Evolutionary conservation across 2,888 invertebrate genomes (phyloP).

Genomic region (Trachelus stipa): DNA sequence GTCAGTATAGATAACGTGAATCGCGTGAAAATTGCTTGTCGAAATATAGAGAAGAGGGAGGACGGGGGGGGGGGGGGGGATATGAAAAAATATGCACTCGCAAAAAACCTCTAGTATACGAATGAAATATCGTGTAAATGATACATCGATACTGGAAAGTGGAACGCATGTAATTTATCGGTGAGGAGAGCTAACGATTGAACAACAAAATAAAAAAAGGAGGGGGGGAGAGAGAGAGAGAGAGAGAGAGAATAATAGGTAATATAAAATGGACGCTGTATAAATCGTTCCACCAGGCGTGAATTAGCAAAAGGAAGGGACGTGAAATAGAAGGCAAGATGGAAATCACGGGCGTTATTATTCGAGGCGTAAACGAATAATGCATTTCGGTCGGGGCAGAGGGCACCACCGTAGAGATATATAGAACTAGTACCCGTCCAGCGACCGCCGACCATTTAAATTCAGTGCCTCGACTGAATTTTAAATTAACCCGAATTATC

Average conservation of each 20-base stretch:
- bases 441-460: constrained; percentile 41
- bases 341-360: constrained; percentile 31
- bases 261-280: no score
- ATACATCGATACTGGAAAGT: not conserved
- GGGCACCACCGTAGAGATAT: constrained; percentile 14
- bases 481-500: constrained; percentile 54
- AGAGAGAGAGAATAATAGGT: constrained; percentile 15
- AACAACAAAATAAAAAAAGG: constrained; percentile 19
- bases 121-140: no score
- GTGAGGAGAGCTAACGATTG: constrained; percentile 23
- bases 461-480: constrained; percentile 51
- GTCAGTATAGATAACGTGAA: not conserved
- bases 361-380: constrained; percentile 34
- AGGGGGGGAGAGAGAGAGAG: constrained; percentile 2
- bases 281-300: constrained; percentile 8
- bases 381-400: constrained; percentile 28
- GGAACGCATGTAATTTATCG: not conserved
- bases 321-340: constrained; percentile 30
- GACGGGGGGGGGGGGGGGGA: not conserved
- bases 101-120: no score
- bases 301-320: constrained; percentile 27
- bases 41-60: constrained; percentile 13
- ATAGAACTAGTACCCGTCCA: constrained; percentile 5
- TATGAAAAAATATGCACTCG: constrained; percentile 6
- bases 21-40: constrained; percentile 8